Percentiles rank a stretch among this genome's conserved stretches.
These are phyloP conservation scores for Eupithecia abbreviata DNA, from an alignment of 2,888 invertebrate species.

Conservation along the genomic window DNA sequence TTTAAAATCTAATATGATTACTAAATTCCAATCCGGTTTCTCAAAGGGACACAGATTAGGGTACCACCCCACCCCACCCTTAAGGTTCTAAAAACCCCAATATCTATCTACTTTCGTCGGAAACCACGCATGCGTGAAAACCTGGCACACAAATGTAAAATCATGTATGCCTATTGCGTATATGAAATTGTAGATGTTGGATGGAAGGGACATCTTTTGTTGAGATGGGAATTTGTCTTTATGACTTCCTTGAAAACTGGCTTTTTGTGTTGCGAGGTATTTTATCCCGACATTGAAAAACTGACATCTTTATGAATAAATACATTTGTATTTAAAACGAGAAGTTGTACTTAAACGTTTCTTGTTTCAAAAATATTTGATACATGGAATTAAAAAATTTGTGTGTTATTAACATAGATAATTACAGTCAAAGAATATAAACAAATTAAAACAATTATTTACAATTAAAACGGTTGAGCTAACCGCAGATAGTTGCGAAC, in stretches of 20 bases:
- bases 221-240: not conserved
- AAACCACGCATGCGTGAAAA: conserved; percentile 82
- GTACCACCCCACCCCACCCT: conserved; percentile 56
- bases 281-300: not conserved
- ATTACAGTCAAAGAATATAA: not conserved
- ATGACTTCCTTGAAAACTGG: not conserved
- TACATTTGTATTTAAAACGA: not conserved
- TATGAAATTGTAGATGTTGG: conserved; percentile 3
- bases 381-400: not conserved
- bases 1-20: conserved; percentile 84
- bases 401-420: not conserved
- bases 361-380: not conserved
- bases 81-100: conserved; percentile 78
- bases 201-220: not conserved
- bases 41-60: conserved; percentile 83
- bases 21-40: conserved; percentile 81
- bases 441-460: not conserved
- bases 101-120: conserved; percentile 78
- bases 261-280: not conserved
- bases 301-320: too few species aligned
- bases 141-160: conserved; percentile 59
- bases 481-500: not conserved
- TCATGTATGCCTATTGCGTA: conserved; percentile 20
- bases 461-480: not conserved
- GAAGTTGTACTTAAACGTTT: not conserved